A percentile compares a stretch with the other conserved stretches of the same genome.
These are phyloP conservation scores for Ginglymostoma cirratum DNA, from an alignment of 2,113 vertebrate species.

Conservation along the genomic window DNA sequence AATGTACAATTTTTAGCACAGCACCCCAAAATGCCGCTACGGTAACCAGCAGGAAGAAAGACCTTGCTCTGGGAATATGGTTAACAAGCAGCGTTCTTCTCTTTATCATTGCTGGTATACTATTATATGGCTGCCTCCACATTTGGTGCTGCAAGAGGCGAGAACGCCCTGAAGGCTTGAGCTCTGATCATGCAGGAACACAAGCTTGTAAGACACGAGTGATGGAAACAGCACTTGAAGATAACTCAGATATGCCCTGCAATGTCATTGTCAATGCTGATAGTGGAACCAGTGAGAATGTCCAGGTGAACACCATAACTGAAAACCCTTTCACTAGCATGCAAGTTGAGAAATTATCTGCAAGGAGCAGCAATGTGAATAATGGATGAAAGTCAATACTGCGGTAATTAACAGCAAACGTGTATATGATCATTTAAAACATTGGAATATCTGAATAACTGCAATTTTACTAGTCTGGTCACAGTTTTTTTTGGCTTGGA, in stretches of 20 bases:
- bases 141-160: constrained; percentile 53
- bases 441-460: background rate
- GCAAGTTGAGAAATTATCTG: constrained; percentile 41
- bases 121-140: constrained; percentile 71
- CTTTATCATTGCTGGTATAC: constrained; percentile 59
- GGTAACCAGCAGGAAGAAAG: constrained; percentile 57
- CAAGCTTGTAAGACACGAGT: constrained; percentile 31
- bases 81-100: constrained; percentile 72
- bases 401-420: background rate
- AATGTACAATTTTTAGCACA: constrained; percentile 73
- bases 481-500: background rate
- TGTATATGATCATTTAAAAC: background rate
- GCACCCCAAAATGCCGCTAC: constrained; percentile 50
- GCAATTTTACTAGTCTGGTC: background rate
- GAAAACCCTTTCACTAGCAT: constrained; percentile 51
- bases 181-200: background rate
- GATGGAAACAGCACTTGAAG: fast-evolving
- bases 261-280: constrained; percentile 41
- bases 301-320: constrained; percentile 49
- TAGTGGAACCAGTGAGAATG: constrained; percentile 44
- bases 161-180: constrained; percentile 33
- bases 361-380: background rate
- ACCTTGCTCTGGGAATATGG: constrained; percentile 72
- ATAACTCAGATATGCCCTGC: constrained; percentile 35
- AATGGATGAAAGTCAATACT: background rate